These are phyloP conservation scores for Scarus forsteni DNA, from an alignment of 2,797 vertebrate species.

Conservation along the genomic window DNA sequence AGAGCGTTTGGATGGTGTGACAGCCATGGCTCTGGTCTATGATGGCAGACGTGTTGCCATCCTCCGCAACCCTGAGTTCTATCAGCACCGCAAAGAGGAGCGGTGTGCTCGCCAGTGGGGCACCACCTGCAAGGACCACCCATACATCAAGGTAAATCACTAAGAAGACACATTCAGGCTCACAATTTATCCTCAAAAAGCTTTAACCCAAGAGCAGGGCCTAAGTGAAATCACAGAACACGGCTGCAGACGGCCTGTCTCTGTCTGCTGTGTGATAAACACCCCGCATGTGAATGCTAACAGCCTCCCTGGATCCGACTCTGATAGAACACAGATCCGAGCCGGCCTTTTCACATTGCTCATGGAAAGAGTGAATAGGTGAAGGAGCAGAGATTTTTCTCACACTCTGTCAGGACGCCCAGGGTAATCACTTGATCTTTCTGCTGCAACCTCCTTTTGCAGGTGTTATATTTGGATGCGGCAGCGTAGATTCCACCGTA, in stretches of 20 bases:
- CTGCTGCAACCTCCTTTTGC: constrained; percentile 57
- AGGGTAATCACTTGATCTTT: constrained; percentile 67
- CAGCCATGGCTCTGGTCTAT: constrained; percentile 90
- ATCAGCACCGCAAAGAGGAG: constrained; percentile 96
- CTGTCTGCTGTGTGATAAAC: constrained; percentile 60
- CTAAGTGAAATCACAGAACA: constrained; percentile 14
- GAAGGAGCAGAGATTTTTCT: constrained; percentile 43
- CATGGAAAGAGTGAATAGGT: constrained; percentile 69
- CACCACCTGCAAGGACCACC: constrained; percentile 96
- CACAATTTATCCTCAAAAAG: neutral
- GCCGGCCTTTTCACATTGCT: constrained; percentile 52
- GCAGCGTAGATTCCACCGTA: constrained; percentile 30
- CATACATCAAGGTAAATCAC: constrained; percentile 93
- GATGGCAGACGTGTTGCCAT: constrained; percentile 92
- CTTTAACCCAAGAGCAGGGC: constrained; percentile 7
- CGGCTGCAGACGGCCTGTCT: constrained; percentile 41
- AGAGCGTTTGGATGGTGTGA: constrained; percentile 91
- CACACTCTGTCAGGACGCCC: constrained; percentile 54
- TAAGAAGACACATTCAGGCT: neutral
- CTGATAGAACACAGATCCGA: constrained; percentile 70
- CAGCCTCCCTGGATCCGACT: constrained; percentile 37
- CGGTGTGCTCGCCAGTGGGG: constrained; percentile 98
- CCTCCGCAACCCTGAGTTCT: constrained; percentile 97
- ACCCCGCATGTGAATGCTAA: constrained; percentile 46
- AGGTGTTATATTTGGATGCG: constrained; percentile 76